Percentiles rank a stretch among this genome's conserved stretches.
These are phyloP conservation scores for Thomomys bottae DNA, from an alignment of 2,113 vertebrate genomes.

Conservation along the genomic window DNA sequence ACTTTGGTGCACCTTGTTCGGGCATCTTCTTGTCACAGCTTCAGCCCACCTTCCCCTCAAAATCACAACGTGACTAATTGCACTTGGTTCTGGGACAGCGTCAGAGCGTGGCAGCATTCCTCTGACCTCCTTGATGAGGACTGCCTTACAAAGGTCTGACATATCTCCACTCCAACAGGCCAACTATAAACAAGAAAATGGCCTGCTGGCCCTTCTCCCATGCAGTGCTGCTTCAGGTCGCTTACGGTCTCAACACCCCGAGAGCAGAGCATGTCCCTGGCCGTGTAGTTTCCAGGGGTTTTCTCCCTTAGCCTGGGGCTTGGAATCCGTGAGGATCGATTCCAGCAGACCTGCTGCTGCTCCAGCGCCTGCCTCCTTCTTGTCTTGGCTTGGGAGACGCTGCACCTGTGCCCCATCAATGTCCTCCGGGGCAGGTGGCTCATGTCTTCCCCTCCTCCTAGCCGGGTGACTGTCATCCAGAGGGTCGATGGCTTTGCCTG, in stretches of 20 bases:
- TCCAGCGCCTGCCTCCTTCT: background rate
- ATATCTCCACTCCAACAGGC: slow-evolving; percentile 9
- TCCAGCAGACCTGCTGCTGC: background rate
- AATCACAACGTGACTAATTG: background rate
- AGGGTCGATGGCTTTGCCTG: background rate
- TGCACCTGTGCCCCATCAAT: background rate
- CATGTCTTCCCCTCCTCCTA: background rate
- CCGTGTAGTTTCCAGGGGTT: rapidly evolving
- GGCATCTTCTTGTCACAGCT: slow-evolving; percentile 42
- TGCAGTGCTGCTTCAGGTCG: background rate
- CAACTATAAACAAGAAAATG: background rate
- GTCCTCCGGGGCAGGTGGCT: background rate
- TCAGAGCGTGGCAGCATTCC: background rate
- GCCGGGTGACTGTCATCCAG: background rate
- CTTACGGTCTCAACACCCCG: background rate
- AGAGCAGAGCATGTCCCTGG: background rate
- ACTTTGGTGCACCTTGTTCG: background rate
- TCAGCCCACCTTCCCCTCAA: slow-evolving; percentile 32
- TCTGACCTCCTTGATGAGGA: slow-evolving; percentile 53
- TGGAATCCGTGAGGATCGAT: background rate
- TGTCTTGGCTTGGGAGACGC: background rate
- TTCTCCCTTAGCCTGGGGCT: background rate
- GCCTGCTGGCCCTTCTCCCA: background rate
- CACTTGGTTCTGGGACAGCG: slow-evolving; percentile 36
- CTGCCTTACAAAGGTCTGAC: background rate